A percentile compares a stretch with the other conserved stretches of the same genome.
Conservation (phyloP, 2,888 invertebrate genomes). For the Miltochrista miniata region DNA sequence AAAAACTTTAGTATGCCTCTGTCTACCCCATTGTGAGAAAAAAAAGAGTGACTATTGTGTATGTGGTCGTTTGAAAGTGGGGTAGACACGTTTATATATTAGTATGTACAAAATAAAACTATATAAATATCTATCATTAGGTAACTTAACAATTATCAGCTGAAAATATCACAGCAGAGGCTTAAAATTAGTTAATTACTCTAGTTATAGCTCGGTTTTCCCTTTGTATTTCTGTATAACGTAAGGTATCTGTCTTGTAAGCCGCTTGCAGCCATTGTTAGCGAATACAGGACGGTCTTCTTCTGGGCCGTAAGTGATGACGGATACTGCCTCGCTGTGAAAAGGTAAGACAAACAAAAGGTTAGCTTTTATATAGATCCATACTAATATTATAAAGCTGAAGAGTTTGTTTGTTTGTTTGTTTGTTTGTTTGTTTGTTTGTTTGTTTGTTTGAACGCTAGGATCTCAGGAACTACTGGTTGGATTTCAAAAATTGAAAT, state of each 20-base stretch:
- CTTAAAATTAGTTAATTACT: conserved; percentile 15
- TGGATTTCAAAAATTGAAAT: no score
- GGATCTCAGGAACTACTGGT: no score
- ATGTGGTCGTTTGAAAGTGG: no score
- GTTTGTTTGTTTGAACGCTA: no score
- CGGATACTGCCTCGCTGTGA: conserved; percentile 85
- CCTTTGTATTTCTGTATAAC: conserved; percentile 69
- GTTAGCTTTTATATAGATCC: no score
- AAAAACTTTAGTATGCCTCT: background rate
- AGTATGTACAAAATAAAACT: conserved; percentile 29
- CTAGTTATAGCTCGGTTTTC: conserved; percentile 42
- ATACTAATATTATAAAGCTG: no score
- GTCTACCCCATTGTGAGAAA: background rate
- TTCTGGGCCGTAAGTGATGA: conserved; percentile 90
- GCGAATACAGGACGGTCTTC: conserved; percentile 90
- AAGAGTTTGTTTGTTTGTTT: no score
- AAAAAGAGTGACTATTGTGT: background rate
- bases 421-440: no score
- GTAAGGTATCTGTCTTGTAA: conserved; percentile 90
- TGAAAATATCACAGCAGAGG: conserved; percentile 38
- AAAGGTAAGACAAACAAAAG: conserved; percentile 2
- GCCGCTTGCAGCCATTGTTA: conserved; percentile 94
- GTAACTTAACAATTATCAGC: conserved; percentile 20
- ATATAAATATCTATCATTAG: conserved; percentile 22
- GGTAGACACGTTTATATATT: background rate